Conservation (phyloP, 2,113 vertebrate species). For the Prinia subflava region DNA sequence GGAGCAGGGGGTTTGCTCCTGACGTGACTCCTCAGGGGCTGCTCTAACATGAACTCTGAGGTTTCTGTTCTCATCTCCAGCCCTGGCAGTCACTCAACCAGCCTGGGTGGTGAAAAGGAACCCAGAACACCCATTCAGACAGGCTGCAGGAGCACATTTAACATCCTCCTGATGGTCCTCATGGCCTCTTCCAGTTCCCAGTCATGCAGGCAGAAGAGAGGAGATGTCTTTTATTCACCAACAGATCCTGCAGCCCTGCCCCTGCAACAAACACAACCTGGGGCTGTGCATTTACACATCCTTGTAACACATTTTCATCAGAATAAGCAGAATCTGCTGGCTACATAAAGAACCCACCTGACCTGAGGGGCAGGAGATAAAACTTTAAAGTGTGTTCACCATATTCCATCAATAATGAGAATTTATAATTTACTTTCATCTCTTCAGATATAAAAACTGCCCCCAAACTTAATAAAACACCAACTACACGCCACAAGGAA, state of each 20-base stretch:
- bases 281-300: accelerated
- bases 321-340: background rate
- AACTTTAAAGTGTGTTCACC: background rate
- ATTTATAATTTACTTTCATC: background rate
- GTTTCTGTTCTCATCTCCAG: background rate
- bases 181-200: background rate
- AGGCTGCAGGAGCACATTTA: background rate
- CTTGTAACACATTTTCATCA: background rate
- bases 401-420: background rate
- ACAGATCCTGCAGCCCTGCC: background rate
- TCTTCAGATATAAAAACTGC: background rate
- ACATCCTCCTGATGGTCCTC: background rate
- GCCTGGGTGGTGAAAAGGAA: background rate
- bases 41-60: background rate
- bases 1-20: background rate
- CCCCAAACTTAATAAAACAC: background rate
- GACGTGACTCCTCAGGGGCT: background rate
- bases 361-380: background rate
- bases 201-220: accelerated
- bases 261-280: background rate
- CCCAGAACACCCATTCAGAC: accelerated
- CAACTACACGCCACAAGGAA: background rate
- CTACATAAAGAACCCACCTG: background rate
- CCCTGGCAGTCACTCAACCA: background rate
- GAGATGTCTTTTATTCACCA: background rate